These are phyloP conservation scores for Scophthalmus maximus DNA, from an alignment of 2,113 vertebrate species.

Conservation along the genomic window DNA sequence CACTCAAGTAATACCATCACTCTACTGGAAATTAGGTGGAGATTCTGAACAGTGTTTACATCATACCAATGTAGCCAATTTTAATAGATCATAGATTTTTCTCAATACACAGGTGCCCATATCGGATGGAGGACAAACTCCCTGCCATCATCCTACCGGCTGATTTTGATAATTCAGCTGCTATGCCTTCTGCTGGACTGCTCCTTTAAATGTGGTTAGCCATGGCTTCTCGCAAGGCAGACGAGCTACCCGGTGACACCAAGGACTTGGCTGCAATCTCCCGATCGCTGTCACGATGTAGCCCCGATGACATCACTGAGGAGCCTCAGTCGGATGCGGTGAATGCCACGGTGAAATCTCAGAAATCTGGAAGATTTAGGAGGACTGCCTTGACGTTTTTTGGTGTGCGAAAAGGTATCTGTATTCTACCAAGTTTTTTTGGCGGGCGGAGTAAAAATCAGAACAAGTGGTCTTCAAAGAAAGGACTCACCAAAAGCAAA, in stretches of 20 bases:
- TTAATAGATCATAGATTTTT: conserved; percentile 23
- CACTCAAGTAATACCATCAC: no score
- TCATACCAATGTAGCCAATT: not conserved
- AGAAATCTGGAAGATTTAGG: conserved; percentile 87
- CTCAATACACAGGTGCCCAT: conserved; percentile 52
- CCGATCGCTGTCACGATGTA: conserved; percentile 60
- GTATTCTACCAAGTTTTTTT: conserved; percentile 94
- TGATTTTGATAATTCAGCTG: conserved; percentile 32
- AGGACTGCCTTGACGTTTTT: conserved; percentile 94
- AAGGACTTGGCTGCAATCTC: conserved; percentile 53
- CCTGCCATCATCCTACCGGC: conserved; percentile 23
- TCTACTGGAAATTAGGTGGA: no score
- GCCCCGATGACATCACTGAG: conserved; percentile 56
- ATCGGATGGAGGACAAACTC: conserved; percentile 54
- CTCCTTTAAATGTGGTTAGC: conserved; percentile 51
- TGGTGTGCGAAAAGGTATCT: conserved; percentile 92
- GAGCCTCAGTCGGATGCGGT: conserved; percentile 62
- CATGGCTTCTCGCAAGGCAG: conserved; percentile 84
- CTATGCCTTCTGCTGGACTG: conserved; percentile 38
- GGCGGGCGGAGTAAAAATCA: conserved; percentile 88
- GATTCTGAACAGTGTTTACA: not conserved
- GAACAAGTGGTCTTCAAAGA: conserved; percentile 85
- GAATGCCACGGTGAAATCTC: conserved; percentile 73
- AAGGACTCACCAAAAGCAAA: conserved; percentile 91
- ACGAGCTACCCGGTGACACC: conserved; percentile 68